phyloP scores from a whole-genome alignment of 2,888 invertebrate genomes.

The Elegia similella region DNA sequence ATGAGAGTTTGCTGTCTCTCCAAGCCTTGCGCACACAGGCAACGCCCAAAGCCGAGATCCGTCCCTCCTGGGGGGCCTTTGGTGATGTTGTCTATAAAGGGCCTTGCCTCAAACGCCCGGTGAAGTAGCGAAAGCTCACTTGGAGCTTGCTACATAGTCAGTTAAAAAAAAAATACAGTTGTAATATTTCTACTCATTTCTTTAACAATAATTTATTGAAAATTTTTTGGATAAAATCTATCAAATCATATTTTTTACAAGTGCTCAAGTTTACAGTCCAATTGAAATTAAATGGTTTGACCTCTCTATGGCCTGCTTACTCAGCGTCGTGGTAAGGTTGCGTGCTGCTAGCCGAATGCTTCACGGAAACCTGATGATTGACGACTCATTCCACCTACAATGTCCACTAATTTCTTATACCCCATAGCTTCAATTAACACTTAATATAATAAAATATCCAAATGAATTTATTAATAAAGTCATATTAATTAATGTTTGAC shows the following conservation, averaged over 20 bases:
- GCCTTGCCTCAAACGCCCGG: too few species aligned
- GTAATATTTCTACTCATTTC: too few species aligned
- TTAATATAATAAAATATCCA: conserved; percentile 41
- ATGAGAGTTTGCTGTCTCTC: too few species aligned
- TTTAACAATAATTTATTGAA: too few species aligned
- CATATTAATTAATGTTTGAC: conserved; percentile 35
- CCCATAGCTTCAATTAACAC: conserved; percentile 61
- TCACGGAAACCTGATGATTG: conserved; percentile 45
- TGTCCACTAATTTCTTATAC: conserved; percentile 45
- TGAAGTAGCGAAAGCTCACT: too few species aligned
- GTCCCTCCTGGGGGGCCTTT: too few species aligned
- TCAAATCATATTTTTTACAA: neutral
- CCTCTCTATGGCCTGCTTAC: neutral
- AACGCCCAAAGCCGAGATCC: too few species aligned
- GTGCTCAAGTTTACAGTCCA: neutral
- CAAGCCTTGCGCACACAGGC: too few species aligned
- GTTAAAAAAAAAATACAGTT: too few species aligned
- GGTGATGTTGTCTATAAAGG: too few species aligned
- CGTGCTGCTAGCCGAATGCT: conserved; percentile 45
- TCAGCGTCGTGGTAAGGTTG: conserved; percentile 29
- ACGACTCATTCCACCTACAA: conserved; percentile 46
- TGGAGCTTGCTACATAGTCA: too few species aligned
- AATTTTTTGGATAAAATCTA: too few species aligned
- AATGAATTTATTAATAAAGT: conserved; percentile 43
- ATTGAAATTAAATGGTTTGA: neutral